These are phyloP conservation scores for Reinhardtius hippoglossoides DNA, from an alignment of 2,113 vertebrate genomes.

Conservation along the genomic window DNA sequence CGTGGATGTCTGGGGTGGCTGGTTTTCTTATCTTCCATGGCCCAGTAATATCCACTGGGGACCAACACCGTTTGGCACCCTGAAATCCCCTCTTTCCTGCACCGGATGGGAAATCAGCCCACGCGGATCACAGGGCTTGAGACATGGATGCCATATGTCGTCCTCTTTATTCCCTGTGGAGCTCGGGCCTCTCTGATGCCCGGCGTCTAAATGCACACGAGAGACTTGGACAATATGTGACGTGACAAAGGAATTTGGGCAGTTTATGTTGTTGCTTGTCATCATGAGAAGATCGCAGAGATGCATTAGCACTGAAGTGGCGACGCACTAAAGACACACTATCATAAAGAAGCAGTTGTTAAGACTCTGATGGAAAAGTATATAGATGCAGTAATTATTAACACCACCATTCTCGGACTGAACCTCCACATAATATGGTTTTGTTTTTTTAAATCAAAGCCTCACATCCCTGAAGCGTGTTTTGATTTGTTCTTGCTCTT, in stretches of 20 bases:
- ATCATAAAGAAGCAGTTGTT: not conserved
- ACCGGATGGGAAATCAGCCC: constrained; percentile 65
- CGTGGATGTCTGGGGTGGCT: constrained; percentile 65
- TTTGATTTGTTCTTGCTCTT: not conserved
- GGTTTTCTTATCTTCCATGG: constrained; percentile 72
- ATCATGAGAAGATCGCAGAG: too few relatives aligned
- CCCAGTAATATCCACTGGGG: constrained; percentile 72
- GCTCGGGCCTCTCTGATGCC: constrained; percentile 55
- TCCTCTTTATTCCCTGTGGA: constrained; percentile 65
- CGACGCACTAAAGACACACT: not conserved
- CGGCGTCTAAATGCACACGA: constrained; percentile 1
- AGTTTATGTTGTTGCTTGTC: constrained; percentile 46
- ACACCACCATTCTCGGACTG: too few relatives aligned
- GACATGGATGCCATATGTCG: constrained; percentile 77
- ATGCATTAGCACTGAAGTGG: not conserved
- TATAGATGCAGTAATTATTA: not conserved
- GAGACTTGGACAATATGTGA: constrained; percentile 52
- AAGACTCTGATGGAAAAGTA: not conserved
- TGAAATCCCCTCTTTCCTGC: constrained; percentile 53
- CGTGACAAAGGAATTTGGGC: constrained; percentile 53
- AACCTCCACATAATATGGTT: too few relatives aligned
- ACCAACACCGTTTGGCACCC: constrained; percentile 64
- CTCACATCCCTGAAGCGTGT: not conserved
- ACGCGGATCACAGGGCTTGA: constrained; percentile 70
- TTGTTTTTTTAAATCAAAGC: too few relatives aligned